Evolutionary conservation across 1,140 invertebrate genomes (phyloP).

Genomic region (Aphelenchoides besseyi): DNA sequence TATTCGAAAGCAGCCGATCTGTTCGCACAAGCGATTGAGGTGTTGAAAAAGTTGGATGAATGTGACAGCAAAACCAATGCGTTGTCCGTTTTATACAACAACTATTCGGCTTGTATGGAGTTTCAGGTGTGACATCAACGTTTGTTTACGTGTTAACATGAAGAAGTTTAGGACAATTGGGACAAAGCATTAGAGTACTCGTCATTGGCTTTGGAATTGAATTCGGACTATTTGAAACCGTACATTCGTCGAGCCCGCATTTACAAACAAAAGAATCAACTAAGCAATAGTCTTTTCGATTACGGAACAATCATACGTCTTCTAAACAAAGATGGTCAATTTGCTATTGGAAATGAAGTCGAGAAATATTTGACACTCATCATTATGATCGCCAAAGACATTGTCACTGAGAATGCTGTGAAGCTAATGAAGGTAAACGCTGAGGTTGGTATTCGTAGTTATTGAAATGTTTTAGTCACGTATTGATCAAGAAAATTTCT

Average conservation of each 20-base stretch:
- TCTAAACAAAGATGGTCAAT: not conserved
- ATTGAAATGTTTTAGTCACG: not conserved
- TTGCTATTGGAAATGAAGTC: not conserved
- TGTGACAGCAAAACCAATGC: not conserved
- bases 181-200: slow-evolving; percentile 9
- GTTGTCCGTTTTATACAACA: slow-evolving; percentile 1
- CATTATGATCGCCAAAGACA: not conserved
- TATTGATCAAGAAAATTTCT: not conserved
- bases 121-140: not conserved
- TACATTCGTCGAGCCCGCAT: slow-evolving; percentile 12
- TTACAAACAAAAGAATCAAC: slow-evolving; percentile 2
- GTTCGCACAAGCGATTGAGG: not conserved
- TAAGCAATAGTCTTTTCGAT: not conserved
- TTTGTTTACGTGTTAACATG: not conserved
- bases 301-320: not conserved
- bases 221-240: slow-evolving; percentile 6
- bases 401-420: not conserved
- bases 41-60: not conserved
- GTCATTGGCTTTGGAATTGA: not conserved
- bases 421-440: not conserved
- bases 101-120: slow-evolving; percentile 12
- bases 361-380: not conserved
- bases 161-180: not conserved
- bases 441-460: too few species aligned
- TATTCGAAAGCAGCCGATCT: not conserved